Conservation (phyloP, 2,113 vertebrate genomes). For the Platysternon megacephalum region DNA sequence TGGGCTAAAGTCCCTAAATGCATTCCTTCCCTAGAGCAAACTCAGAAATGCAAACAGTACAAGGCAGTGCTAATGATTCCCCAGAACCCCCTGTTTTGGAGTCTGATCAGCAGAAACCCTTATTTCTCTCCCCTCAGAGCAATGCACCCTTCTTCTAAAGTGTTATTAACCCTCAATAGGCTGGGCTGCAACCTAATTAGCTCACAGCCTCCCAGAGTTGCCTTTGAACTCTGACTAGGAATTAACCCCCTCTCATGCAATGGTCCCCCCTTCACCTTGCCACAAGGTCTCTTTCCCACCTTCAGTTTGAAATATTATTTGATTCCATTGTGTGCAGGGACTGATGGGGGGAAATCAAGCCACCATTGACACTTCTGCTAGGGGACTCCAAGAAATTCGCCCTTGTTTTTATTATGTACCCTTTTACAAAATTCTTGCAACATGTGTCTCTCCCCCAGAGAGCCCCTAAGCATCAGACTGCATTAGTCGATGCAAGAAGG, state of each 20-base stretch:
- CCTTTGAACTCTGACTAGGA: not conserved
- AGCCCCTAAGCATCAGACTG: not conserved
- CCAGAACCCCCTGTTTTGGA: not conserved
- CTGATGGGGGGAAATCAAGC: not conserved
- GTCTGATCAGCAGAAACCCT: not conserved
- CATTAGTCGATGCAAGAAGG: not conserved
- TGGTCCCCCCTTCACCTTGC: not conserved
- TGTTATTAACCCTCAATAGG: not conserved
- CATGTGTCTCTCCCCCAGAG: not conserved
- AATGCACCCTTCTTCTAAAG: not conserved
- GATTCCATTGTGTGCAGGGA: not conserved
- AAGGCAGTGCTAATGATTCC: not conserved
- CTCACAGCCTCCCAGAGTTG: not conserved
- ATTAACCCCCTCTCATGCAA: not conserved
- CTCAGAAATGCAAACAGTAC: not conserved
- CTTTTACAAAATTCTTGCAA: rapidly evolving
- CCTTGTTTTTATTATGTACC: not conserved
- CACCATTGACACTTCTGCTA: not conserved
- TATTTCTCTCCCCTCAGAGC: rapidly evolving
- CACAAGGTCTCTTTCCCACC: not conserved
- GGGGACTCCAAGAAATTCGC: not conserved
- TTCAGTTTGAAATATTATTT: not conserved
- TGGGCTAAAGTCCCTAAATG: not conserved
- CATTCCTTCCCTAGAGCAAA: not conserved
- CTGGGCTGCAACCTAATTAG: not conserved